Percentiles rank a stretch among this genome's conserved stretches.
These are phyloP conservation scores for Ceryle rudis DNA, from an alignment of 2,797 vertebrate species.

Conservation along the genomic window DNA sequence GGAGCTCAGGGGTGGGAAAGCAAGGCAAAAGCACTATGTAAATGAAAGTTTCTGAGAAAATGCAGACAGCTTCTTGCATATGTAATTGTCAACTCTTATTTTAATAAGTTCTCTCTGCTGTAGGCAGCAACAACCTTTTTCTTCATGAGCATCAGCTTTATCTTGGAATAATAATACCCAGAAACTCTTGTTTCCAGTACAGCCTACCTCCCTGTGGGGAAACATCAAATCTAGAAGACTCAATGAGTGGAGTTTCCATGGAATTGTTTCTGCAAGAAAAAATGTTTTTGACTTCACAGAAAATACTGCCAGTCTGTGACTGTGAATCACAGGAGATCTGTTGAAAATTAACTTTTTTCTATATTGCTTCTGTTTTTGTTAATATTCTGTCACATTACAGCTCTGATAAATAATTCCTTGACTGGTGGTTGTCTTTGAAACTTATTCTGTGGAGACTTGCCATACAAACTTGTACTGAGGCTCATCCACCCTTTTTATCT, in stretches of 20 bases:
- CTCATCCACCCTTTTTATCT: neutral
- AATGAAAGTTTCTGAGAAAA: conserved; percentile 36
- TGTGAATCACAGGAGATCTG: conserved; percentile 22
- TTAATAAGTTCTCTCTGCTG: neutral
- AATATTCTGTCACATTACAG: neutral
- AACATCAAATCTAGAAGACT: conserved; percentile 34
- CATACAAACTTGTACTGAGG: neutral
- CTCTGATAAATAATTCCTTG: conserved; percentile 11
- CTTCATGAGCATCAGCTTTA: neutral
- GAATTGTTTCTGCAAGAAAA: conserved; percentile 36
- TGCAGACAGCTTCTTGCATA: neutral
- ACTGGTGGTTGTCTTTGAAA: neutral
- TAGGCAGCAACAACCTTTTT: neutral
- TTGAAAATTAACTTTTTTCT: neutral
- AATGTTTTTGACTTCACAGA: conserved; percentile 23
- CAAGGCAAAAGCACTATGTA: conserved; percentile 10
- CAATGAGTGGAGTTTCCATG: conserved; percentile 10
- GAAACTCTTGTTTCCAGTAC: conserved; percentile 26
- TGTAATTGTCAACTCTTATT: neutral
- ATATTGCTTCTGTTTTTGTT: neutral
- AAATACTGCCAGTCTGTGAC: conserved; percentile 10
- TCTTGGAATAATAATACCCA: conserved; percentile 42
- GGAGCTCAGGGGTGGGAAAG: neutral
- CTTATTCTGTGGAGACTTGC: neutral
- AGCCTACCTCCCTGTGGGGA: neutral